phyloP scores from a whole-genome alignment of 2,113 vertebrate species.

The Gambusia holbrooki region DNA sequence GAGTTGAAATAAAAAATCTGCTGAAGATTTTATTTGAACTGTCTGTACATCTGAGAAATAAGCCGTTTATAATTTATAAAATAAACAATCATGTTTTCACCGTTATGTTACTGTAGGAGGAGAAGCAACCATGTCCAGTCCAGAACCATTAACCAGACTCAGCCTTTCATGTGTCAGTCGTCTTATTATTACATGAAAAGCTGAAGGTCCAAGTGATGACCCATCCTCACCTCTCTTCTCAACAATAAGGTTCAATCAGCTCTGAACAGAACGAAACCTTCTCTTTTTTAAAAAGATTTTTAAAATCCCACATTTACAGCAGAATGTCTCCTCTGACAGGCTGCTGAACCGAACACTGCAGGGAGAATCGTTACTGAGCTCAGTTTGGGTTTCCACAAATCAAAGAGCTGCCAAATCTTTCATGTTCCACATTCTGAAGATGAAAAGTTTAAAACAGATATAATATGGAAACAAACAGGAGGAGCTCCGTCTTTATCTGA shows the following conservation, averaged over 20 bases:
- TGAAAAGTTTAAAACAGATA: no score
- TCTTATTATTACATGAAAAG: slow-evolving; percentile 7
- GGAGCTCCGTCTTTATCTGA: no score
- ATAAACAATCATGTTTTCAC: neutral
- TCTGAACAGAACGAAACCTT: slow-evolving; percentile 4
- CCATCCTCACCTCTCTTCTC: slow-evolving; percentile 24
- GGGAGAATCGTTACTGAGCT: no score
- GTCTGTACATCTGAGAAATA: neutral
- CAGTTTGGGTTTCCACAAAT: no score
- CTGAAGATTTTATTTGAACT: neutral
- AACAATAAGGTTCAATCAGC: slow-evolving; percentile 31
- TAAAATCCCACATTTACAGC: no score
- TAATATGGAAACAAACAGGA: no score
- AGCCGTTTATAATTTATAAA: slow-evolving; percentile 29
- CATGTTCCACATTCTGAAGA: no score
- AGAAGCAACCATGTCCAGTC: slow-evolving; percentile 34
- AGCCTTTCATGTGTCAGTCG: slow-evolving; percentile 56
- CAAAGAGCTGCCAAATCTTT: no score
- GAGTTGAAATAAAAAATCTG: neutral
- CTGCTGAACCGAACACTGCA: no score
- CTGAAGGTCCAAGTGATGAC: slow-evolving; percentile 19
- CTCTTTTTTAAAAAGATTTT: neutral
- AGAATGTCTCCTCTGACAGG: no score
- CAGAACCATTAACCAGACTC: slow-evolving; percentile 23
- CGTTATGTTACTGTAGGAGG: neutral